A percentile compares a stretch with the other conserved stretches of the same genome.
phyloP scores from a whole-genome alignment of 2,113 vertebrate genomes.

The Indri indri region DNA sequence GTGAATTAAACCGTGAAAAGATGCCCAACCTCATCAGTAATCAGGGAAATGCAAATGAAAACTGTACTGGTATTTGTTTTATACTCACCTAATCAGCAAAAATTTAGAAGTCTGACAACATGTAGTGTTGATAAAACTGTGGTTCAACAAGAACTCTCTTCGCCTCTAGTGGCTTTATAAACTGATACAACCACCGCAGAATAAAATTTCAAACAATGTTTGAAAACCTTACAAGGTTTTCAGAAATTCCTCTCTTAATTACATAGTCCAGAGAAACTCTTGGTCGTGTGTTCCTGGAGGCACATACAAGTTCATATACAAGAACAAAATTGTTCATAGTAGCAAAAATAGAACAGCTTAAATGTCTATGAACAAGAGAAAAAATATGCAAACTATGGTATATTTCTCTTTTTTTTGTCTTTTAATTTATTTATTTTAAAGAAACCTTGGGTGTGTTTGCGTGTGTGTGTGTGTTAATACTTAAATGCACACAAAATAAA shows the following conservation, averaged over 20 bases:
- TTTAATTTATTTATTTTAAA: constrained; percentile 1
- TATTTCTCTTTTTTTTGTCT: too few species aligned
- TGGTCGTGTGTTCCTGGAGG: neutral
- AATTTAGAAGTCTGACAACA: neutral
- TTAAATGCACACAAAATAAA: neutral
- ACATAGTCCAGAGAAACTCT: neutral
- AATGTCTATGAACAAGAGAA: neutral
- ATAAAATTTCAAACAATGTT: neutral
- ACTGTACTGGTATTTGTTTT: neutral
- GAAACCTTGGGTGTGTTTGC: neutral
- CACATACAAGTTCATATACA: neutral
- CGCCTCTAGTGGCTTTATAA: neutral
- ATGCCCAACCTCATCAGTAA: neutral
- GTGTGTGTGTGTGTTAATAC: neutral
- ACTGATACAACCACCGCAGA: neutral
- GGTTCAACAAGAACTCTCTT: neutral
- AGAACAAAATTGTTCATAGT: neutral
- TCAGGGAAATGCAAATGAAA: neutral
- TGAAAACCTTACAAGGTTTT: neutral
- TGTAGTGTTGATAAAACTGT: neutral
- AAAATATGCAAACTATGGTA: neutral
- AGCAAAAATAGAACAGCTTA: neutral
- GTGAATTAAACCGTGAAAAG: neutral
- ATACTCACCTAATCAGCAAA: neutral
- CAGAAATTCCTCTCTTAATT: constrained; percentile 17